These are phyloP conservation scores for Torymus tubicola DNA, from an alignment of 2,888 invertebrate species.

Conservation along the genomic window DNA sequence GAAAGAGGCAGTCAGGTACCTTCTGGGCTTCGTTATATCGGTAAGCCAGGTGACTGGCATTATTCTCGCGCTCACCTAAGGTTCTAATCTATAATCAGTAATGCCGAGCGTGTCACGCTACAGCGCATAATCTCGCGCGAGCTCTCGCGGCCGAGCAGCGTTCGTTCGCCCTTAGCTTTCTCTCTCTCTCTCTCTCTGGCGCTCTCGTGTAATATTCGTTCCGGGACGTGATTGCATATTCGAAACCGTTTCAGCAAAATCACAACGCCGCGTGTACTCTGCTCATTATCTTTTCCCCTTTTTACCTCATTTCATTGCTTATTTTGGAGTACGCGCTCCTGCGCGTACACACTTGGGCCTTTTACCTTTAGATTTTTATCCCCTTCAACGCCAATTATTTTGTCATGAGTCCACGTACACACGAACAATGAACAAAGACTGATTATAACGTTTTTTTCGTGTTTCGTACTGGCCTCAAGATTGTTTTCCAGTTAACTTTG, in stretches of 20 bases:
- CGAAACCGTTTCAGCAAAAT: conserved; percentile 29
- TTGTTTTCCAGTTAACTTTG: neutral
- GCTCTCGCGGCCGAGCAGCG: conserved; percentile 53
- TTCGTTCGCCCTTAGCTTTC: conserved; percentile 3
- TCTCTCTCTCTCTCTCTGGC: neutral
- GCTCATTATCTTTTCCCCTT: conserved; percentile 33
- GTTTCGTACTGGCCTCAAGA: neutral
- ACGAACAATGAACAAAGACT: conserved; percentile 1
- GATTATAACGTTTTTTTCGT: neutral
- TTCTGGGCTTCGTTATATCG: conserved; percentile 60
- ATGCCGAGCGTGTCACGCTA: conserved; percentile 65
- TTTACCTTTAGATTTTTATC: conserved; percentile 33
- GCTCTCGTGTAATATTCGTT: conserved; percentile 2
- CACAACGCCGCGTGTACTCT: conserved; percentile 40
- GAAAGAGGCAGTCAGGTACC: conserved; percentile 54
- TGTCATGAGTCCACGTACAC: conserved; percentile 5
- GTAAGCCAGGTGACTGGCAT: conserved; percentile 65
- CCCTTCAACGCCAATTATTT: conserved; percentile 40
- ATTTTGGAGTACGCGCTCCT: no score
- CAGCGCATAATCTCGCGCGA: conserved; percentile 60
- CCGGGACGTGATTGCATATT: conserved; percentile 38
- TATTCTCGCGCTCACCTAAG: conserved; percentile 59
- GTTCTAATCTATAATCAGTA: conserved; percentile 68
- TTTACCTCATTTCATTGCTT: conserved; percentile 10
- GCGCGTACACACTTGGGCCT: no score